Evolutionary conservation across 2,797 vertebrate genomes (phyloP).

Genomic region (Chloroceryle amazona): DNA sequence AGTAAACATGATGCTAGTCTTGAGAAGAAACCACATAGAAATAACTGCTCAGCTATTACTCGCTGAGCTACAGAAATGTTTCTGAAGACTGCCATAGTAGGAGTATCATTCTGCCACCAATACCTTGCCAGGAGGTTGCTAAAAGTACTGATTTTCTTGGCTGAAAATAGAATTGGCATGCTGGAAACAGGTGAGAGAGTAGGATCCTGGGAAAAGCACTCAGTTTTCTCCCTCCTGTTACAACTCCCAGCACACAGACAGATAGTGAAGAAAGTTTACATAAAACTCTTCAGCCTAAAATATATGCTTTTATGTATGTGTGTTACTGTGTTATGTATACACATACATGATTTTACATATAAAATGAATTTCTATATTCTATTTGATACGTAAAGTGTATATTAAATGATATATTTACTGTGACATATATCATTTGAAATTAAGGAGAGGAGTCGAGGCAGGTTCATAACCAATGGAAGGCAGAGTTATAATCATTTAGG

Average conservation of each 20-base stretch:
- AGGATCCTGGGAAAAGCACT: background rate
- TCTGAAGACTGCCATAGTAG: background rate
- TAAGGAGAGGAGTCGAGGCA: background rate
- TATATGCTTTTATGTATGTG: background rate
- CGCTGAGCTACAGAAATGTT: background rate
- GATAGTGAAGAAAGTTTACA: background rate
- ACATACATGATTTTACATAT: background rate
- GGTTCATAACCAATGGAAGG: background rate
- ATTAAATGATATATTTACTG: background rate
- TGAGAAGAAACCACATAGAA: background rate
- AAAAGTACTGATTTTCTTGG: background rate
- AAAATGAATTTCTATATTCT: background rate
- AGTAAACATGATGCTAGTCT: background rate
- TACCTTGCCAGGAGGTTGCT: background rate
- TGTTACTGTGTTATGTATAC: rapidly evolving
- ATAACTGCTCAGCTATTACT: background rate
- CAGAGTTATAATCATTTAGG: background rate
- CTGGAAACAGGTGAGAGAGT: background rate
- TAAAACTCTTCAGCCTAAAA: background rate
- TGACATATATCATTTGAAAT: background rate
- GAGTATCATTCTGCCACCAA: background rate
- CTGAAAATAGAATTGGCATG: background rate
- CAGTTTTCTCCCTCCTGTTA: background rate
- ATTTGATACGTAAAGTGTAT: background rate
- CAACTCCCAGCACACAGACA: background rate